Evolutionary conservation across 2,888 invertebrate genomes (phyloP), one percentile per base, ranked within the genome.

Genomic region (Cacoxenus indagator): DNA sequence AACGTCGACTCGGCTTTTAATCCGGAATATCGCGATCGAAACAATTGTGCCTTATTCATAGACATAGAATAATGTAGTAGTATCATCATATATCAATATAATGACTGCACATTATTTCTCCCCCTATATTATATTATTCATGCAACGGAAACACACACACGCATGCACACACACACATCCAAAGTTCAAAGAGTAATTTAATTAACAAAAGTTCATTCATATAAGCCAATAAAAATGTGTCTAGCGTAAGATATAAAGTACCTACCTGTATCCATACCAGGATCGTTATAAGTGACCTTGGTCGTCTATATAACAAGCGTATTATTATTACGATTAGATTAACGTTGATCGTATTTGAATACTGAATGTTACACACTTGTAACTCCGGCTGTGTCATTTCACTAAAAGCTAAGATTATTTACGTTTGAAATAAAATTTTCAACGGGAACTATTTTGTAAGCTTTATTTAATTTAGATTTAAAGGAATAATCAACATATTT

Each of bases 21-120:
- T 64, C 71, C 62, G 64, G 75, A 76, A 64, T 22, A 65, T n/a
- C 37, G 31, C 54, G 66, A 55, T 55, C 61, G 26, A 14, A 59
- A 61, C n/a, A 59, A 48, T 29, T 8, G 51, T 61, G 22, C 67
- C 46, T 73, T 83, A 68, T 76, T 74, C 62, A 81, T 83, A 72
- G 80, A 75, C 66, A 83, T 81, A 65, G 82, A 83, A 73, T 79
- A 67, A 78, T 43, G 4, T 45, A 26, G 43, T 22, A 24, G 14
- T 24, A 24, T 62, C 45, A 11, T 31, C 14, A 19, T 37, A 62
- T 62, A 24, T 31, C 14, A 51, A 29, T 29, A 6, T n/a, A 5
- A 59, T 29, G 14, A 9, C 9, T 8, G 29, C 27, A 57, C 29
- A 55, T 48, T 48, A n/a, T 6, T 6, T 1, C 26, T 24, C 9